phyloP scores from a whole-genome alignment of 1,140 invertebrate genomes.

The Drosophila teissieri region DNA sequence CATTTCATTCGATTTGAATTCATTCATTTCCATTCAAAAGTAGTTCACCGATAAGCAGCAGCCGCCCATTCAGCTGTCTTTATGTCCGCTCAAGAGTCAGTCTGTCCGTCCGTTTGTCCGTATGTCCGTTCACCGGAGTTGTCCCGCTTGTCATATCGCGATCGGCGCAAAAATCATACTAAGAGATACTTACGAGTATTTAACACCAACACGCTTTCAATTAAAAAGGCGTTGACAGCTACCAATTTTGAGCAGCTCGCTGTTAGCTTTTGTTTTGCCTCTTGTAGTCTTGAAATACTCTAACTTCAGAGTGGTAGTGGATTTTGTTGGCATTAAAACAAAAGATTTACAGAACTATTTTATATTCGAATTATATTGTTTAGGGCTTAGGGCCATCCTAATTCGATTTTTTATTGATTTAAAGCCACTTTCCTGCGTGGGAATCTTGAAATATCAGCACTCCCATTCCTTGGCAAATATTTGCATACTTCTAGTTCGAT shows the following conservation, averaged over 20 bases:
- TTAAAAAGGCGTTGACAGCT: slow-evolving; percentile 77
- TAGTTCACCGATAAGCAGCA: slow-evolving; percentile 72
- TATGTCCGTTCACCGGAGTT: slow-evolving; percentile 10
- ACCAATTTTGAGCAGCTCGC: slow-evolving; percentile 57
- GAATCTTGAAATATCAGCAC: background rate
- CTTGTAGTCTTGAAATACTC: slow-evolving; percentile 27
- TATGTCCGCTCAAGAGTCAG: slow-evolving; percentile 13
- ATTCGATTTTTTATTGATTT: background rate
- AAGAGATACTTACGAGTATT: slow-evolving; percentile 65
- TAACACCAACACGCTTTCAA: slow-evolving; percentile 75
- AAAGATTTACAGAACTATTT: too few species aligned
- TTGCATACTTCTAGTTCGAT: slow-evolving; percentile 17
- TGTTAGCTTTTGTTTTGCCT: slow-evolving; percentile 25
- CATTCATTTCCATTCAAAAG: slow-evolving; percentile 65
- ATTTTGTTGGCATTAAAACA: too few species aligned
- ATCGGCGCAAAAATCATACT: slow-evolving; percentile 68
- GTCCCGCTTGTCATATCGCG: slow-evolving; percentile 66
- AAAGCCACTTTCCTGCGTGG: background rate
- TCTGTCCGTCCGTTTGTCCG: slow-evolving; percentile 19
- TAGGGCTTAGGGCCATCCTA: background rate
- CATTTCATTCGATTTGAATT: slow-evolving; percentile 45
- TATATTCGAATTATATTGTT: background rate
- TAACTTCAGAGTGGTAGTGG: background rate
- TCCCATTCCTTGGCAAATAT: slow-evolving; percentile 2
- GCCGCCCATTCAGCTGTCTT: slow-evolving; percentile 41